A percentile compares a stretch with the other conserved stretches of the same genome.
These are phyloP conservation scores for Priocnemis perturbator DNA, from an alignment of 2,888 invertebrate genomes.

Conservation along the genomic window DNA sequence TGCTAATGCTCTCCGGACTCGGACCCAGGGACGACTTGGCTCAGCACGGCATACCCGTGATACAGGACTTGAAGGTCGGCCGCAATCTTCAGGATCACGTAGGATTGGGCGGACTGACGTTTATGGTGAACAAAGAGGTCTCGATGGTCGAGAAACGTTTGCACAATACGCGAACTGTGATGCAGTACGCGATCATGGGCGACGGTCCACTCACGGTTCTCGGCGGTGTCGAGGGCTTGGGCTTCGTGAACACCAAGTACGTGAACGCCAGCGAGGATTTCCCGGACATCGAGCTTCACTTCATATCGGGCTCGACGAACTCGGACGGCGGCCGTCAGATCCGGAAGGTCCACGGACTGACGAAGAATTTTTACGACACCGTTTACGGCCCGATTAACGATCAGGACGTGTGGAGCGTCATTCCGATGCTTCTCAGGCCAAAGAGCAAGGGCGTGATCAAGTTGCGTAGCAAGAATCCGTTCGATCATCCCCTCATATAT, in stretches of 20 bases:
- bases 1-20: conserved; percentile 94
- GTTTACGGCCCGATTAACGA: conserved; percentile 86
- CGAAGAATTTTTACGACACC: conserved; percentile 83
- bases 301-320: conserved; percentile 90
- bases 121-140: conserved; percentile 86
- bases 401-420: conserved; percentile 88
- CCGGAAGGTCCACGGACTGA: conserved; percentile 86
- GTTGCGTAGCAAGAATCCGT: conserved; percentile 88
- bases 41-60: conserved; percentile 86
- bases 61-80: conserved; percentile 89
- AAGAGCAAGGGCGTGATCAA: conserved; percentile 89
- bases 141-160: conserved; percentile 88
- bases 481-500: conserved; percentile 91
- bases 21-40: conserved; percentile 84
- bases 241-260: conserved; percentile 91
- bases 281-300: conserved; percentile 93
- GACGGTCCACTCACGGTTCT: conserved; percentile 90
- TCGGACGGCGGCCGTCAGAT: conserved; percentile 91
- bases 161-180: conserved; percentile 86
- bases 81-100: conserved; percentile 93
- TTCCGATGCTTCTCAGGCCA: conserved; percentile 90
- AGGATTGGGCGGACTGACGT: conserved; percentile 89
- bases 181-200: conserved; percentile 90
- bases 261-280: conserved; percentile 87
- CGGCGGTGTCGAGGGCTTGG: conserved; percentile 93